Evolutionary conservation across 2,113 vertebrate species (phyloP).

Genomic region (Misgurnus mizolepis): DNA sequence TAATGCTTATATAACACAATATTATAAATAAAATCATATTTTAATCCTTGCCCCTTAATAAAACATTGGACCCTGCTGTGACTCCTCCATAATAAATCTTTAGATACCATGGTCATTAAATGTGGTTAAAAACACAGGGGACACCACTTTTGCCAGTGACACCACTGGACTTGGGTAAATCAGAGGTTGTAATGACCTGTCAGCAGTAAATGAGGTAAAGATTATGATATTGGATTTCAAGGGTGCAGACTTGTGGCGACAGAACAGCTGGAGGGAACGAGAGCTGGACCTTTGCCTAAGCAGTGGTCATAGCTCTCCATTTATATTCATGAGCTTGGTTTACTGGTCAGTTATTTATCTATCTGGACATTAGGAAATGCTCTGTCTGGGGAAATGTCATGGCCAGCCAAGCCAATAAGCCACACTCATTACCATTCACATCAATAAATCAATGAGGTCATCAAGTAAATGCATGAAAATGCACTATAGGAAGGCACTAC

Average conservation of each 20-base stretch:
- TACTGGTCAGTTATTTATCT: slow-evolving; percentile 27
- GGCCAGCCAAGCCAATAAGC: background rate
- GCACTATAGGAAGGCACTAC: background rate
- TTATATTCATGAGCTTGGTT: slow-evolving; percentile 25
- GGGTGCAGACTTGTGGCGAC: slow-evolving; percentile 55
- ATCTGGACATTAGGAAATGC: background rate
- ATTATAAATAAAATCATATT: background rate
- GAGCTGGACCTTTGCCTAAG: slow-evolving; percentile 48
- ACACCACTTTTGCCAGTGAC: slow-evolving; percentile 46
- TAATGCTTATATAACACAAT: background rate
- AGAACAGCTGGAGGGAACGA: slow-evolving; percentile 51
- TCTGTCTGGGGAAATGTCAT: slow-evolving; percentile 3
- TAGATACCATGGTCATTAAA: slow-evolving; percentile 47
- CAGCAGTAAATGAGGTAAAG: slow-evolving; percentile 58
- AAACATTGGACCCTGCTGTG: slow-evolving; percentile 32
- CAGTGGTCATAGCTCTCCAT: slow-evolving; percentile 22
- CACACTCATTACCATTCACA: background rate
- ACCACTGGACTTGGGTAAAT: slow-evolving; percentile 58
- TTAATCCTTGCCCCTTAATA: slow-evolving; percentile 14
- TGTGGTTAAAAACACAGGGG: slow-evolving; percentile 51
- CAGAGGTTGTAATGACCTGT: slow-evolving; percentile 55
- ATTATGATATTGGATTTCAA: slow-evolving; percentile 54
- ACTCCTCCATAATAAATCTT: slow-evolving; percentile 56
- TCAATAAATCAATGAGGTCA: slow-evolving; percentile 4
- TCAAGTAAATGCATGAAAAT: slow-evolving; percentile 13